Percentiles rank a stretch among this genome's conserved stretches.
phyloP scores from a whole-genome alignment of 2,888 invertebrate species.

The Cremastinae sp. region DNA sequence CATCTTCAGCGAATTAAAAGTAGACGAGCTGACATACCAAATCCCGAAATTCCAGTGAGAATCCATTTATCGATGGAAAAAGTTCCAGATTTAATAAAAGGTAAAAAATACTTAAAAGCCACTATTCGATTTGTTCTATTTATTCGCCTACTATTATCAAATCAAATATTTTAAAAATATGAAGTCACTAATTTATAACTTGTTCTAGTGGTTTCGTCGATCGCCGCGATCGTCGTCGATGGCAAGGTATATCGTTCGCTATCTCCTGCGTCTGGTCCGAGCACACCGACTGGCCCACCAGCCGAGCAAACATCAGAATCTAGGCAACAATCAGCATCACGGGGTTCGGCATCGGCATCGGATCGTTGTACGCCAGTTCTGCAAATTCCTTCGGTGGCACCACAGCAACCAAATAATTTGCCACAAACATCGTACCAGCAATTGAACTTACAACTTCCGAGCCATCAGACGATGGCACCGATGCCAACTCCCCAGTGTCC shows the following conservation, averaged over 20 bases:
- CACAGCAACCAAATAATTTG: slow-evolving; percentile 62
- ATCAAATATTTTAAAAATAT: neutral
- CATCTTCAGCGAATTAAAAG: slow-evolving; percentile 91
- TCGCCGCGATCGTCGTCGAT: slow-evolving; percentile 92
- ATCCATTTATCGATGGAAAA: slow-evolving; percentile 90
- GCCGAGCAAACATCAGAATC: slow-evolving; percentile 77
- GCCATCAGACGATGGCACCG: slow-evolving; percentile 54
- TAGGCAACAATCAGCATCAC: slow-evolving; percentile 70
- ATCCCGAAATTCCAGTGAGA: slow-evolving; percentile 93
- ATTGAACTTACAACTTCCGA: slow-evolving; percentile 62
- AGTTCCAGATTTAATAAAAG: slow-evolving; percentile 89
- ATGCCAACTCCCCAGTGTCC: slow-evolving; percentile 67
- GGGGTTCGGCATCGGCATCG: slow-evolving; percentile 60
- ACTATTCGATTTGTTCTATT: too few relatives aligned
- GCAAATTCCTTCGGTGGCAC: slow-evolving; percentile 59
- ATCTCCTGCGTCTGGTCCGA: slow-evolving; percentile 71
- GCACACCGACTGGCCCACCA: slow-evolving; percentile 68
- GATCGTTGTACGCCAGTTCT: slow-evolving; percentile 61
- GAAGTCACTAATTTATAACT: too few relatives aligned
- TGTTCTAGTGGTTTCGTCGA: slow-evolving; percentile 86
- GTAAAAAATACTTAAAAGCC: slow-evolving; percentile 78
- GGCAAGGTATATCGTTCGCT: slow-evolving; percentile 87
- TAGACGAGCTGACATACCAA: slow-evolving; percentile 92
- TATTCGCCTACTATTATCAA: too few relatives aligned
- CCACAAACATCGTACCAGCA: slow-evolving; percentile 62